Percentiles rank a stretch among this genome's conserved stretches.
Evolutionary conservation across 92 coral and sea anemone genomes (phyloP).

Genomic region (Phenganax stokvisi): DNA sequence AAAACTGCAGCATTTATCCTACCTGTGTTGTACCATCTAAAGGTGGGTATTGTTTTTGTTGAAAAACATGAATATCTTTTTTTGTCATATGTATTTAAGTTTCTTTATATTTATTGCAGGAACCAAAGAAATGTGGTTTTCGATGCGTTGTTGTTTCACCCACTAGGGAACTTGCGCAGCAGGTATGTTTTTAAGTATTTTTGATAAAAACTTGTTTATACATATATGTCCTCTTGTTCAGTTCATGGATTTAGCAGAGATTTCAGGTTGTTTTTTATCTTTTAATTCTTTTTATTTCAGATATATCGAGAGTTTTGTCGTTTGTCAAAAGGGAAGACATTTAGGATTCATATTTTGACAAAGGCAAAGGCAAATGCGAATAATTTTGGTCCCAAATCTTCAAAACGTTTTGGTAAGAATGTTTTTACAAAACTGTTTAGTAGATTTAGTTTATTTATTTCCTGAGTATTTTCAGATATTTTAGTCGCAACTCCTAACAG

Average conservation of each 20-base stretch:
- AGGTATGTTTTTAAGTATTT: slow-evolving; percentile 47
- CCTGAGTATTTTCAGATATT: slow-evolving; percentile 52
- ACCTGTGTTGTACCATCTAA: slow-evolving; percentile 76
- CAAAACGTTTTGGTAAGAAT: slow-evolving; percentile 76
- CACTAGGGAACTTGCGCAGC: slow-evolving; percentile 92
- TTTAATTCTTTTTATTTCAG: slow-evolving; percentile 32
- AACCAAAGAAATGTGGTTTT: slow-evolving; percentile 68
- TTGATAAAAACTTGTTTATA: not conserved
- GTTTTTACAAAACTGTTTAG: not conserved
- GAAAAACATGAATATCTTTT: too few relatives aligned
- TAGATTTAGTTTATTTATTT: not conserved
- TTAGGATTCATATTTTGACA: slow-evolving; percentile 80
- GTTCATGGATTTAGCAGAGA: not conserved
- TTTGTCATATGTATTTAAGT: too few relatives aligned
- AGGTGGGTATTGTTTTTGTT: slow-evolving; percentile 48
- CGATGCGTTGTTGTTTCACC: slow-evolving; percentile 94
- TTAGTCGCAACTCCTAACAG: slow-evolving; percentile 95
- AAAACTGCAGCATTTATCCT: slow-evolving; percentile 89
- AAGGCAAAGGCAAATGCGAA: slow-evolving; percentile 91
- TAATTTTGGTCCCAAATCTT: slow-evolving; percentile 78
- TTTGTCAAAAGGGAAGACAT: slow-evolving; percentile 71
- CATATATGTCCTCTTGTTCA: not conserved
- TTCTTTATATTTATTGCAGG: slow-evolving; percentile 36
- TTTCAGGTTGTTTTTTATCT: too few relatives aligned
- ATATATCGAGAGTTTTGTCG: slow-evolving; percentile 92